A percentile compares a stretch with the other conserved stretches of the same genome.
phyloP scores from a whole-genome alignment of 53 echinoderm and acorn worm species.

The Glandiceps talaboti region DNA sequence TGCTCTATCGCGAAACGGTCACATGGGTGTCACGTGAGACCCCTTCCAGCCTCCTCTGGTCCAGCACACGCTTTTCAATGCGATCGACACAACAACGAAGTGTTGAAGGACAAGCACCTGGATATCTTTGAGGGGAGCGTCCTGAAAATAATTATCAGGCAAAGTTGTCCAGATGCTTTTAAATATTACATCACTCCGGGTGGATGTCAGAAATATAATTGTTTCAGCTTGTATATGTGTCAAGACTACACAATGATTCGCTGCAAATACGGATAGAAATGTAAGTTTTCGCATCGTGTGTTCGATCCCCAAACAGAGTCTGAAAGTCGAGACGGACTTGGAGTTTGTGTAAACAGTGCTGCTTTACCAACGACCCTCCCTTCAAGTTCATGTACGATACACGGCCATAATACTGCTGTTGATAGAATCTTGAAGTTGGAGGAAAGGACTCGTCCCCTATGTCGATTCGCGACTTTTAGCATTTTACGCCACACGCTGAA shows the following conservation, averaged over 20 bases:
- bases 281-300: slow-evolving; percentile 10
- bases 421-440: too few relatives aligned
- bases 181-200: neutral
- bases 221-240: neutral
- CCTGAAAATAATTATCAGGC: neutral
- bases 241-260: neutral
- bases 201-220: neutral
- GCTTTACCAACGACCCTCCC: too few relatives aligned
- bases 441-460: too few relatives aligned
- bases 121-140: neutral
- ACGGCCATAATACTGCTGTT: too few relatives aligned
- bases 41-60: too few relatives aligned
- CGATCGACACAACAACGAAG: neutral
- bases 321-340: too few relatives aligned
- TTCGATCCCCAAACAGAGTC: slow-evolving; percentile 11
- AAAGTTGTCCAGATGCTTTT: neutral
- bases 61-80: neutral
- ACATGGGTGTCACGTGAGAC: too few relatives aligned
- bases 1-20: too few relatives aligned
- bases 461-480: too few relatives aligned
- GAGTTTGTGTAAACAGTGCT: too few relatives aligned
- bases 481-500: too few relatives aligned
- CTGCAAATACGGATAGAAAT: neutral
- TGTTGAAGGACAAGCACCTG: neutral
- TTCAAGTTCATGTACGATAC: too few relatives aligned